Evolutionary conservation across 2,888 invertebrate species (phyloP), one percentile per base, ranked within the genome.

Genomic region (Bellardia bayeri): DNA sequence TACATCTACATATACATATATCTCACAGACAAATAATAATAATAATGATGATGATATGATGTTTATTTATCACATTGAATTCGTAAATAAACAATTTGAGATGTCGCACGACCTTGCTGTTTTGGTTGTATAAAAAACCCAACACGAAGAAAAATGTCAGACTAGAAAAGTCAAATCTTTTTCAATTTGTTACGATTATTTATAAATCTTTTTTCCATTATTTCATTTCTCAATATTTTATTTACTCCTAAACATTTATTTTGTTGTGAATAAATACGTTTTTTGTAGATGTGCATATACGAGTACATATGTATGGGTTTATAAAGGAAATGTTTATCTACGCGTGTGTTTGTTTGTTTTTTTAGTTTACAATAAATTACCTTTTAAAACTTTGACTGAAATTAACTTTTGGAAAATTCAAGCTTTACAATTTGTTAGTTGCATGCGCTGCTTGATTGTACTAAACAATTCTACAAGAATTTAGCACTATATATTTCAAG

Each of bases 151-250:
- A 7, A 69, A 80, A 42, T 66, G 56, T 56, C 54, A 66, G n/a
- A 76, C 2, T 33, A 54, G 23, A 23, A 68, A 69, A 61, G 33
- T 56, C 45, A 58, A 71, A 71, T 71, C 3, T 71, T 64, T 81
- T 78, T 83, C 71, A 78, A 84, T 78, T 84, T 79, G 11, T 54
- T 40, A 64, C 66, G 83, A 79, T 84, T 84, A 84, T 54, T 78
- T 79, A 37, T 64, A 83, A 78, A 72, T 78, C 78, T 51, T 23
- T 66, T 82, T 51, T 23, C 5, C 0, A 69, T 56, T 56, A 68
- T 45, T 45, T 66, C 11, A 23, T 33, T 42, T 9, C 30, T 40
- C 9, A 68, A 56, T 16, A 37, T 75, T 58, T 74, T 51, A 37
- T 51, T 75, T 56, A 69, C 40, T 23, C 30, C 13, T 5, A 5